Base-by-base conservation (phyloP, 2,888 invertebrate genomes). In the Drosophila pseudotakahashii region DNA sequence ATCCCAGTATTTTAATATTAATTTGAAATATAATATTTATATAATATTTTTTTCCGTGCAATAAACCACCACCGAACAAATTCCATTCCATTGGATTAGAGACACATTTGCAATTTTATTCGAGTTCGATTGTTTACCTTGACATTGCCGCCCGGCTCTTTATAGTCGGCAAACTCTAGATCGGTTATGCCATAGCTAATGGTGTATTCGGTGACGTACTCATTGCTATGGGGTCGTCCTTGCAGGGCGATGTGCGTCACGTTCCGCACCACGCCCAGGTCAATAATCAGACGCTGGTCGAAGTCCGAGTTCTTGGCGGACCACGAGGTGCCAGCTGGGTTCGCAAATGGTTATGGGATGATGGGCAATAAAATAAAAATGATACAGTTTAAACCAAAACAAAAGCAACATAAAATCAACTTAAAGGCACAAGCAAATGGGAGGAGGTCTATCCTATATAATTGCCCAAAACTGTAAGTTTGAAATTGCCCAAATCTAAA, bases 111-210 rank as follows among this genome's bases (percentile, higher is more conserved):
- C 51, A 47, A 67, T 81, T 66, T 58, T 64, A 69, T 78, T 73
- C 67, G 68, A 45, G 67, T 45, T 39, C 47, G n/a, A 36, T 52
- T 51, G 63, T 60, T 95, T 95, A 97, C 98, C 97, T 97, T 97
- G 76, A 95, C 93, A 92, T 97, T 96, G 79, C 98, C 98, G 89
- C 97, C 96, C 54, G 96, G 94, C 79, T 97, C 98, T 93, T 97
- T 97, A 93, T 96, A 98, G 91, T 96, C 96, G 67, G 96, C 95
- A 93, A 96, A 98, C 93, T 98, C 98, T 89, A 96, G 94, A 74
- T 97, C 97, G 90, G 97, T 97, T 84, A 96, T 96, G 77, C 98
- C 97, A 93, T 97, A 99, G 93, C 97, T 97, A 90, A 99, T 95
- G 91, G 96, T 95, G 92, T 96, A 99, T 92, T 99, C 98, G 92